Conservation (phyloP, 2,113 vertebrate species). For the Strix aluco region DNA sequence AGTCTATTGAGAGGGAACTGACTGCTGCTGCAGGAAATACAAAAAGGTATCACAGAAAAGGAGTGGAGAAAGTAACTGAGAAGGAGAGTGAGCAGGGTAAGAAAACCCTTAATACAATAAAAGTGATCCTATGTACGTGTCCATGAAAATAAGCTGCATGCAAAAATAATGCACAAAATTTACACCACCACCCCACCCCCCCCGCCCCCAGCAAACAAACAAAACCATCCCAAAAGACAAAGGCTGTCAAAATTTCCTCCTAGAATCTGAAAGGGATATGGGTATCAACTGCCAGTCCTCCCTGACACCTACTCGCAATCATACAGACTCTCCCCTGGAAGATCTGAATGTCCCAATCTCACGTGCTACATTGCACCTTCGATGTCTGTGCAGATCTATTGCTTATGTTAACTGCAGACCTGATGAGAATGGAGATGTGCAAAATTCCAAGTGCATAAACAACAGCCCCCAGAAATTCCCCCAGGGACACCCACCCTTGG, state of each 20-base stretch:
- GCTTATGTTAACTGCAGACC: neutral
- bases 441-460: neutral
- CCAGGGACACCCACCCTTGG: neutral
- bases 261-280: neutral
- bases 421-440: neutral
- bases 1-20: neutral
- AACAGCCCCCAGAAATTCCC: neutral
- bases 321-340: neutral
- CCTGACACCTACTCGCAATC: neutral
- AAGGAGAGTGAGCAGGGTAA: neutral
- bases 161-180: neutral
- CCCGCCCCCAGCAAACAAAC: neutral
- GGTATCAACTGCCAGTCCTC: neutral
- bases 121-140: neutral
- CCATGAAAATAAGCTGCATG: neutral
- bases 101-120: neutral
- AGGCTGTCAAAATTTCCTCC: neutral
- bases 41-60: neutral
- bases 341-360: neutral
- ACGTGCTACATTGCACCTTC: neutral
- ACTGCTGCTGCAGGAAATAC: neutral
- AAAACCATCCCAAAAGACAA: neutral
- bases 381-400: neutral
- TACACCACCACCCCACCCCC: neutral
- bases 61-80: neutral